Evolutionary conservation across 2,888 invertebrate genomes (phyloP).

Genomic region (Odiellus spinosus): DNA sequence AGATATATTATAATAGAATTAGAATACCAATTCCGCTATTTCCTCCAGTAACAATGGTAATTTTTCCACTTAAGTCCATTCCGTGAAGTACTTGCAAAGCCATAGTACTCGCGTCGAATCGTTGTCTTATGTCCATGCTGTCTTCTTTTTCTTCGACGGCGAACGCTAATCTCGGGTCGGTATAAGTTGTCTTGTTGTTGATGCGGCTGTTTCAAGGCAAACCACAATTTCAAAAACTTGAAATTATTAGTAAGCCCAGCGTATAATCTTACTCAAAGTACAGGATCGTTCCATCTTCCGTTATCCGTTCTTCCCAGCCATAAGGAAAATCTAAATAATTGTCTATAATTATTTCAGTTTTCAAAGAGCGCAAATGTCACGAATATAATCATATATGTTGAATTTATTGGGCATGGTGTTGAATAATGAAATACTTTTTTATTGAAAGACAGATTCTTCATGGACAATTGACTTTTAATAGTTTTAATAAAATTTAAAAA

Average conservation of each 20-base stretch:
- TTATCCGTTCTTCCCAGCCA: slow-evolving; percentile 68
- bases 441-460: no score
- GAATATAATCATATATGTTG: neutral
- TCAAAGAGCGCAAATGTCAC: neutral
- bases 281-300: slow-evolving; percentile 54
- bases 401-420: no score
- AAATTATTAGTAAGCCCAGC: neutral
- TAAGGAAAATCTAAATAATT: slow-evolving; percentile 53
- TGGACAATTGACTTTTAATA: no score
- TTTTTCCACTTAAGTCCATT: slow-evolving; percentile 63
- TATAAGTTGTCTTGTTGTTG: slow-evolving; percentile 61
- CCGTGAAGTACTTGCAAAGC: slow-evolving; percentile 74
- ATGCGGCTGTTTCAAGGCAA: slow-evolving; percentile 36
- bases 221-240: neutral
- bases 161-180: slow-evolving; percentile 83
- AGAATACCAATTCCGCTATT: slow-evolving; percentile 66
- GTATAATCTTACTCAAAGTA: slow-evolving; percentile 47
- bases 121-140: slow-evolving; percentile 41
- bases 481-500: no score
- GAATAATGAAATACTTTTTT: no score
- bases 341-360: no score
- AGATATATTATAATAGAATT: slow-evolving; percentile 2
- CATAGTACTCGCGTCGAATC: slow-evolving; percentile 70
- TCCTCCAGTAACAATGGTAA: slow-evolving; percentile 75
- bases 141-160: slow-evolving; percentile 63